Evolutionary conservation across 2,113 vertebrate genomes (phyloP), one percentile per base, ranked within the genome.

Genomic region (Pelvicachromis taeniatus): DNA sequence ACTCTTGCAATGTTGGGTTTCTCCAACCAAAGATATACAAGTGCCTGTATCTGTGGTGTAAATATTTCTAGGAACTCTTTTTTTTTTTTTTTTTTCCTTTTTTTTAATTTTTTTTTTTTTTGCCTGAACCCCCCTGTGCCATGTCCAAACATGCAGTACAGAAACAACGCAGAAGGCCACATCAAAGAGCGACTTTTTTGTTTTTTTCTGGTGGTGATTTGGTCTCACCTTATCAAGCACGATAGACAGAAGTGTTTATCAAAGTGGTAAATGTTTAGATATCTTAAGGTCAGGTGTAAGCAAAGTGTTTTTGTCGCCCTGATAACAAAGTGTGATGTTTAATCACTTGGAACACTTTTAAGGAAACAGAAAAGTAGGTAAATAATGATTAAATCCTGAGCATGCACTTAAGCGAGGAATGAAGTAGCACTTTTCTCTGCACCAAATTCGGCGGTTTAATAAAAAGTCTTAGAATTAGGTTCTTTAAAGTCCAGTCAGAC

Each of bases 21-120:
- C 96, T 97, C 98, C 99, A 99, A 98, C 99, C 98, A 99, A 99
- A 99, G 98, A 99, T 98, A 96, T 97, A 98, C 96, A 99, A 99
- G 98, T 99, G 99, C 99, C 99, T 99, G 98, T 98, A 97, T 98
- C 97, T 97, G 97, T 97, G 96, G 96, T 99, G 98, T 99, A 98
- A 95, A 99, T 98, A 98, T 97, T 97, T 97, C 95, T 98, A 97
- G 96, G 94, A 94, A 94, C 93, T 95, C 95, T 21, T 65, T 65
- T 6, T 19, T 63, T 59, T 61, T 12, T 4, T 1, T 38, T 21
- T 13, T 38, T 81, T 9, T 50, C 68, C 48, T 21, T 87, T 58
- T 65, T 82, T 35, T 19, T 78, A 35, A 10, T 48, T 65, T 4
- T 92, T 79, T 70, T 84, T 54, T 10, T 78, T 95, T 96, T 93